Evolutionary conservation across 2,797 vertebrate species (phyloP), one percentile per base, ranked within the genome.

Genomic region (Sebastes itinus): DNA sequence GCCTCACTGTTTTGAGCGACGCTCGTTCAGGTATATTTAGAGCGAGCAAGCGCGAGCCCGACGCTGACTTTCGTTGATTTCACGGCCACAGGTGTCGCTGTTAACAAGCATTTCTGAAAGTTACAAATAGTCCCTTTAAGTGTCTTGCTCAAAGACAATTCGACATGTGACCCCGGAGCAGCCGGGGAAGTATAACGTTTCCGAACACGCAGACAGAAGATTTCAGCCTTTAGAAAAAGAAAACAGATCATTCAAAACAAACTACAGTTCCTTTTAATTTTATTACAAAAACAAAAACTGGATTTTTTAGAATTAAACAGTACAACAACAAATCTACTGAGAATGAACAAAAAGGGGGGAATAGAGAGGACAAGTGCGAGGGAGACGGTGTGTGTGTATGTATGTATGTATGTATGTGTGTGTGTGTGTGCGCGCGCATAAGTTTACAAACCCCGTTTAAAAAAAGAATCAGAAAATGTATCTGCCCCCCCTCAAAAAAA

Each of bases 271-370:
- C 82, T 94, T 95, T 93, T 88, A 88, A 91, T 95, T 95, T 95
- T 94, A 94, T 95, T 95, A 93, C 92, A 95, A 95, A 95, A 93
- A 88, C 72, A 72, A 86, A 90, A 93, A 89, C 82, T 85, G 56
- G 64, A 89, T 33, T 88, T 90, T 90, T 92, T 73, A 89, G 88
- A 93, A 92, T 92, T 75, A 92, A 42, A 95, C 91, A 94, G 92
- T 92, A 94, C 89, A 94, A 94, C 93, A 91, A 90, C 91, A 89
- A 88, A 92, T 87, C 93, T 94, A 95, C 85, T 89, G 75, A 75
- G 80, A 84, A 78, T 68, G 32, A 93, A 88, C 78, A 76, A 82
- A 88, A 91, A 61, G 5, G 55, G 71, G 71, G 77, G 54, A 1
- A 67, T 38, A 86, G 42, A 46, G 75, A 81, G 80, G 63, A 89